Base-by-base conservation (phyloP, 2,888 invertebrate species). In the Microdon myrmicae region DNA sequence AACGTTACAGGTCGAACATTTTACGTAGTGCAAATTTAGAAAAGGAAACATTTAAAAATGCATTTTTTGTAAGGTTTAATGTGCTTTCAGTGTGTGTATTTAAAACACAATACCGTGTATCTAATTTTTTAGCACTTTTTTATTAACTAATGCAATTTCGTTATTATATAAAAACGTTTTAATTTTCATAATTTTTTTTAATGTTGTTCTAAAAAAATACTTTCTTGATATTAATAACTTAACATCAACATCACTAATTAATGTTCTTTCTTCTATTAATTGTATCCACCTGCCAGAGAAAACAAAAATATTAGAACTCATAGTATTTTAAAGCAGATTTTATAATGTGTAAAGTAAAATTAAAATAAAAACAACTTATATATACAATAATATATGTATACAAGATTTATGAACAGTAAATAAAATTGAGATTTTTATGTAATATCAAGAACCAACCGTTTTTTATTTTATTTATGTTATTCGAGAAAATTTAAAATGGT, bases 331-430 rank as follows among this genome's bases (percentile, higher is more conserved):
- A 61, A 56, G 44, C 61, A 61, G 53, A 51, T 67, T 67, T 67
- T 60, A 54, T 67, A 60, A 54, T 67, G 60, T 64, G 58, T 64
- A 64, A 43, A 64, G 58, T 51, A 47, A 64, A 56, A 64, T n/a
- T n/a, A n/a, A n/a, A n/a, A n/a, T n/a, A n/a, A n/a, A n/a, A n/a
- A n/a, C n/a, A n/a, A n/a, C n/a, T n/a, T n/a, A n/a, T n/a, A n/a
- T n/a, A n/a, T n/a, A n/a, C n/a, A 56, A 28, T 17, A 20, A 12
- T 44, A 53, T 39, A 55, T 34, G 51, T 37, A 44, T 47, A 25
- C 16, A 25, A 39, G 25, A 51, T 20, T 23, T 38, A 35, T 10
- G 16, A 55, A 41, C 45, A 28, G 14, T 14, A 47, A 12, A 39
- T 47, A 51, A 64, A 64, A n/a, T n/a, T 64, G 47, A 64, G 58